Evolutionary conservation across 2,888 invertebrate species (phyloP).

Genomic region (Polyommatus icarus): DNA sequence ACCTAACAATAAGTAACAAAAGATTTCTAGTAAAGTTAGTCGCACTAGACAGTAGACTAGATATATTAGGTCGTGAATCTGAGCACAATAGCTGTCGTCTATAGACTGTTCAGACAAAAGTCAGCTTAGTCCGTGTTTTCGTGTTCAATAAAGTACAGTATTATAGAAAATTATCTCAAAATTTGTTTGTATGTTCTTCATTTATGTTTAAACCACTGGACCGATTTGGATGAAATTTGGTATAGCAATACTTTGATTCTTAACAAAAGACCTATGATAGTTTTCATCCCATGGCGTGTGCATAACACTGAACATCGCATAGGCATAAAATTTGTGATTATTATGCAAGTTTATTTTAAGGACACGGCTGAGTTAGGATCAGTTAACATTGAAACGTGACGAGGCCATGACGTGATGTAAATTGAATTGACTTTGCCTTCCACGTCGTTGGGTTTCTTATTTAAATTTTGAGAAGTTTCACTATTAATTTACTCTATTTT

Average conservation of each 20-base stretch:
- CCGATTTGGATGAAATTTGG: not conserved
- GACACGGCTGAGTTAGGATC: not conserved
- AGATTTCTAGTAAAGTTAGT: not conserved
- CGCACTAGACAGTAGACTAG: not conserved
- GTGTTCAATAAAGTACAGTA: conserved; percentile 39
- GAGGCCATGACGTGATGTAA: not conserved
- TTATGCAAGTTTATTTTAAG: not conserved
- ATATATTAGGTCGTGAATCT: not conserved
- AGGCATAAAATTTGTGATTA: not conserved
- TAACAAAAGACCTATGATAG: not conserved
- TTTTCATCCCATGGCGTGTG: not conserved
- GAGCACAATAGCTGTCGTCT: conserved; percentile 17
- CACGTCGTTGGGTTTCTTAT: not conserved
- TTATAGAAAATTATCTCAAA: not conserved
- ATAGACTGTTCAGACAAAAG: conserved; percentile 43
- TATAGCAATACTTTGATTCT: not conserved
- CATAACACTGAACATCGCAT: not conserved
- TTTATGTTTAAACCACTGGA: not conserved
- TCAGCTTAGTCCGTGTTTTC: conserved; percentile 43
- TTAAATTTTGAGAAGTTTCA: not conserved
- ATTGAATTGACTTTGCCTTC: not conserved
- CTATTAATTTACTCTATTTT: not conserved
- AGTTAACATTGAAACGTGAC: not conserved
- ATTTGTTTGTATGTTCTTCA: too few species aligned
- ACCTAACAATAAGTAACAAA: not conserved